Percentiles rank a stretch among this genome's conserved stretches.
These are phyloP conservation scores for Gobionotothen gibberifrons DNA, from an alignment of 2,797 vertebrate genomes.

Conservation along the genomic window DNA sequence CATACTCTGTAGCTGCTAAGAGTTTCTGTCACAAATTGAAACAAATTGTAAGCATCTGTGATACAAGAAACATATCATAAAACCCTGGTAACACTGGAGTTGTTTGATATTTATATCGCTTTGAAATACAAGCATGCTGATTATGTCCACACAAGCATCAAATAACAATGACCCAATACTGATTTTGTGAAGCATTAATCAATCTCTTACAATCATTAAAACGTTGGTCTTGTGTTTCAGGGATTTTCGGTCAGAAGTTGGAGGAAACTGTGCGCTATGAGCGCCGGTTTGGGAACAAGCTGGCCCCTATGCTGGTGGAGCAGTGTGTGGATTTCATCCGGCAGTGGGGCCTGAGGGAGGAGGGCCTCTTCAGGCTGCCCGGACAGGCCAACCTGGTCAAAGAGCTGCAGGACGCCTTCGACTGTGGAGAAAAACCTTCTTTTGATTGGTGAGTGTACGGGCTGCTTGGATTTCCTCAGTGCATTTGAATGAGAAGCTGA, in stretches of 20 bases:
- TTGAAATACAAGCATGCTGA: not conserved
- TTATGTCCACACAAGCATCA: not conserved
- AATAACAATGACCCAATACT: not conserved
- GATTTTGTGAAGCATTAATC: not conserved
- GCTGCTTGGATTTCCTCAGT: conserved; percentile 13
- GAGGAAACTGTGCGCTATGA: conserved; percentile 97
- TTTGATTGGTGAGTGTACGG: conserved; percentile 89
- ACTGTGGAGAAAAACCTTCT: conserved; percentile 96
- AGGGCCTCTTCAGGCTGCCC: conserved; percentile 94
- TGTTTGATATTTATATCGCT: not conserved
- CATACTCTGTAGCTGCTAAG: not conserved
- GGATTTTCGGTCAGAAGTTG: conserved; percentile 98
- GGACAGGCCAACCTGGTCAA: conserved; percentile 98
- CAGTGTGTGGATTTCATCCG: conserved; percentile 98
- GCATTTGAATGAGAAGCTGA: conserved; percentile 21
- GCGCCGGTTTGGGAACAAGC: conserved; percentile 91
- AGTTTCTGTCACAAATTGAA: not conserved
- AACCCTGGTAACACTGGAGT: not conserved
- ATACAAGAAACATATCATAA: not conserved
- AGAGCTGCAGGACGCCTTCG: conserved; percentile 96
- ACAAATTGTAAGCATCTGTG: not conserved
- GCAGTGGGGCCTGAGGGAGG: conserved; percentile 91
- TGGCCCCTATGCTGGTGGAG: conserved; percentile 96
- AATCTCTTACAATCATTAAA: not conserved
- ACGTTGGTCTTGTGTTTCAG: conserved; percentile 73